Evolutionary conservation across 2,888 invertebrate genomes (phyloP), one percentile per base, ranked within the genome.

Genomic region (Xestia c-nigrum): DNA sequence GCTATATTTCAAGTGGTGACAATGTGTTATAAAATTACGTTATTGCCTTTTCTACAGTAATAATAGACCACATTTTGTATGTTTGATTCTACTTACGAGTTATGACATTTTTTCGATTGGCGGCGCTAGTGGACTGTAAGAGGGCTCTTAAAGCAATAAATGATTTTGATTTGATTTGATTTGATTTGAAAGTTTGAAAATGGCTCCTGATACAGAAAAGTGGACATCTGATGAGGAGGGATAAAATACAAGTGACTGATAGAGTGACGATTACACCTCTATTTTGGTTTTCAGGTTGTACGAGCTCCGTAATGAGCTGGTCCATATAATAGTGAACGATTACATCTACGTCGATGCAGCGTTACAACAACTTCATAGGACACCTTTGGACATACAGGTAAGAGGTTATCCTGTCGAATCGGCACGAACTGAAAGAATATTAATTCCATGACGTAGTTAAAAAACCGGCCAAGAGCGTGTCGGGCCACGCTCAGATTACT

Each of bases 321-420:
- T 92, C 0, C 89, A 92, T 66, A 16, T 92, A 0, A 91, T 94
- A 7, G 91, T 93, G 0, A 94, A 91, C 19, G 93, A 94, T 47
- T 94, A 94, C 16, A 89, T 94, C 1, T 94, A 92, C 31, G 90
- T 93, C 0, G 93, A 94, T 40, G n/a, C 83, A 0, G 90, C 90
- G 0, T 68, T 93, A 21, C 19, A 78, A 0, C 85, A 90, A 6
- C 69, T 86, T 1, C 72, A 61, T 1, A 72, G 88, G 76, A 92
- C 90, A 0, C 93, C 93, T 0, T 78, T 78, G 5, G 91, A 93
- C 43, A 92, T 93, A 40, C 83, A 92, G 90, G 92, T 92, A 31
- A 38, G 21, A 46, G 61, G 40, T 5, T 14, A 2, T 19, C 5
- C 7, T 24, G 19, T 24, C 12, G 7, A n/a, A 19, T 40, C 12